Conservation (phyloP, 2,888 invertebrate species). For the Mamestra brassicae region DNA sequence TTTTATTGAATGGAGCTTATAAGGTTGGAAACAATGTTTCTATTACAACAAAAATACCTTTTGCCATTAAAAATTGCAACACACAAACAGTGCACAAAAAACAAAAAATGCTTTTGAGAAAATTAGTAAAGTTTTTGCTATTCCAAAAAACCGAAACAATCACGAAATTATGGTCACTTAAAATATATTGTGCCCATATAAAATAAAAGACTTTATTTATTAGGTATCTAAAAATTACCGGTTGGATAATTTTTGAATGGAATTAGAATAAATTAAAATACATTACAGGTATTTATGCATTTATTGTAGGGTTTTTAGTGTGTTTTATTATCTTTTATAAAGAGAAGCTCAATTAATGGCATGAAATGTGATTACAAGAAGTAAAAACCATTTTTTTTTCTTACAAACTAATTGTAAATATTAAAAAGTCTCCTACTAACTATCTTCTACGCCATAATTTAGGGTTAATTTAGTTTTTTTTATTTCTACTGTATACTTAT, state of each 20-base stretch:
- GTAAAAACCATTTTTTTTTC: background rate
- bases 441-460: too few species aligned
- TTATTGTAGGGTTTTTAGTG: conserved; percentile 14
- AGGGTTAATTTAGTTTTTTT: too few species aligned
- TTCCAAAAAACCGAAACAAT: conserved; percentile 1
- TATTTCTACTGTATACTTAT: too few species aligned
- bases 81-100: too few species aligned
- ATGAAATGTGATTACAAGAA: background rate
- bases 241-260: conserved; percentile 20
- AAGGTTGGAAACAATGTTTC: background rate
- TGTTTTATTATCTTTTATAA: conserved; percentile 10
- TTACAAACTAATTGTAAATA: too few species aligned
- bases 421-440: too few species aligned
- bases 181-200: conserved; percentile 18
- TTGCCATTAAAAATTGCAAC: too few species aligned
- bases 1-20: background rate
- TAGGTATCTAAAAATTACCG: conserved; percentile 17
- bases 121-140: background rate
- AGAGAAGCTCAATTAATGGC: conserved; percentile 3
- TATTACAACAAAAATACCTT: too few species aligned
- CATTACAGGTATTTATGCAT: conserved; percentile 12
- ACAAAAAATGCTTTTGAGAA: background rate
- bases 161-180: conserved; percentile 22
- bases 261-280: conserved; percentile 59
- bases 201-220: conserved; percentile 38